These are phyloP conservation scores for Astyanax mexicanus DNA, from an alignment of 2,797 vertebrate genomes.

Conservation along the genomic window DNA sequence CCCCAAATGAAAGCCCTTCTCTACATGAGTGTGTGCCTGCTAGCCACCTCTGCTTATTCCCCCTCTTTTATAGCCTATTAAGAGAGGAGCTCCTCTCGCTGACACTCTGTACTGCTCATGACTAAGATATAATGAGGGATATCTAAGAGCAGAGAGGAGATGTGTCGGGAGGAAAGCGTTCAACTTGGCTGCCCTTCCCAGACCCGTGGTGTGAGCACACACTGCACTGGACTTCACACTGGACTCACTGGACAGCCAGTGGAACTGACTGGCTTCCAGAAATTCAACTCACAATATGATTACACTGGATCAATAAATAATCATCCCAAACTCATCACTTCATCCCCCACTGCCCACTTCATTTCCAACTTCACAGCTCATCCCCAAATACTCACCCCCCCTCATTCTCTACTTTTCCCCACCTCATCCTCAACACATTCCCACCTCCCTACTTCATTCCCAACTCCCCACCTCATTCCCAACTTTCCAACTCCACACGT, in stretches of 20 bases:
- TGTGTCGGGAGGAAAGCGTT: conserved; percentile 1
- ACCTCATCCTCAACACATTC: no score
- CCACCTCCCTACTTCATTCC: no score
- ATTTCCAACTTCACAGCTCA: no score
- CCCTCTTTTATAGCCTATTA: conserved; percentile 1
- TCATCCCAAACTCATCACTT: no score
- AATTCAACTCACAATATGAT: conserved; percentile 19
- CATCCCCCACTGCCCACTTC: no score
- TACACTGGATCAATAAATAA: background rate
- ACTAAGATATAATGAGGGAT: conserved; percentile 35
- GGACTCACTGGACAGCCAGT: background rate
- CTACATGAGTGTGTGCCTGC: conserved; percentile 13
- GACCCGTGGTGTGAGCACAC: conserved; percentile 5
- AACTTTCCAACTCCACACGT: no score
- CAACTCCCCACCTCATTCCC: no score
- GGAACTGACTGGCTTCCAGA: background rate
- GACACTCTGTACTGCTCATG: conserved; percentile 20
- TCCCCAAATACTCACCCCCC: no score
- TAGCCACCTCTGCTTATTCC: conserved; percentile 24
- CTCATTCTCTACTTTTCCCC: no score
- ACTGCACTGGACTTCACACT: conserved; percentile 13
- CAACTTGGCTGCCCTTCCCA: background rate
- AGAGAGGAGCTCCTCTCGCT: background rate
- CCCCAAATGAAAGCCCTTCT: conserved; percentile 1
- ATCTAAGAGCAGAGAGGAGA: conserved; percentile 15